These are phyloP conservation scores for Tapirus indicus DNA, from an alignment of 2,797 vertebrate genomes.

Conservation along the genomic window DNA sequence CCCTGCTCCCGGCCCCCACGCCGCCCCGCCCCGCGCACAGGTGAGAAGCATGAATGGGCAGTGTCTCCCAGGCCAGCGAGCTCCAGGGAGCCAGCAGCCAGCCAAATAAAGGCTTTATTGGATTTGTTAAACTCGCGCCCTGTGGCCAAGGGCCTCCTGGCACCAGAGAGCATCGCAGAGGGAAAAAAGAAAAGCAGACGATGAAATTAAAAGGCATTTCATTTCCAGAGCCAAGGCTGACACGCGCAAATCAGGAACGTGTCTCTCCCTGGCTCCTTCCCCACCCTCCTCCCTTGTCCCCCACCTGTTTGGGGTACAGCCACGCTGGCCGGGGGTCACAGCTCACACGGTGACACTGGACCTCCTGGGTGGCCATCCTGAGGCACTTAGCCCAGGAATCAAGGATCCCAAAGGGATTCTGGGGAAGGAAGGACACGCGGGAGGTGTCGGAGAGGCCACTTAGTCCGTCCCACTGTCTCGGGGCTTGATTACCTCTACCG, in stretches of 20 bases:
- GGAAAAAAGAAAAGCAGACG: constrained; percentile 37
- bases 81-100: constrained; percentile 54
- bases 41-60: constrained; percentile 34
- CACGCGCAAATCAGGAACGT: accelerated
- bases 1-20: neutral
- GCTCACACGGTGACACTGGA: accelerated
- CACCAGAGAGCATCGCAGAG: constrained; percentile 49
- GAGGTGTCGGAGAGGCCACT: neutral
- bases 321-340: accelerated
- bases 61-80: constrained; percentile 9
- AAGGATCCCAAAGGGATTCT: neutral
- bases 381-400: neutral
- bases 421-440: accelerated
- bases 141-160: constrained; percentile 72
- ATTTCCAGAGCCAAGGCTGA: constrained; percentile 65
- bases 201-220: constrained; percentile 81
- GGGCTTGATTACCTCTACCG: neutral
- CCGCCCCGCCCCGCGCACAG: accelerated
- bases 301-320: accelerated
- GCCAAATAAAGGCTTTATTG: constrained; percentile 68
- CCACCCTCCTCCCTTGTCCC: accelerated
- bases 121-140: constrained; percentile 62
- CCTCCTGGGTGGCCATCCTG: neutral
- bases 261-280: neutral
- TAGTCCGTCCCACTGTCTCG: neutral